Base-by-base conservation (phyloP, 2,888 invertebrate genomes). In the Portevinia maculata region DNA sequence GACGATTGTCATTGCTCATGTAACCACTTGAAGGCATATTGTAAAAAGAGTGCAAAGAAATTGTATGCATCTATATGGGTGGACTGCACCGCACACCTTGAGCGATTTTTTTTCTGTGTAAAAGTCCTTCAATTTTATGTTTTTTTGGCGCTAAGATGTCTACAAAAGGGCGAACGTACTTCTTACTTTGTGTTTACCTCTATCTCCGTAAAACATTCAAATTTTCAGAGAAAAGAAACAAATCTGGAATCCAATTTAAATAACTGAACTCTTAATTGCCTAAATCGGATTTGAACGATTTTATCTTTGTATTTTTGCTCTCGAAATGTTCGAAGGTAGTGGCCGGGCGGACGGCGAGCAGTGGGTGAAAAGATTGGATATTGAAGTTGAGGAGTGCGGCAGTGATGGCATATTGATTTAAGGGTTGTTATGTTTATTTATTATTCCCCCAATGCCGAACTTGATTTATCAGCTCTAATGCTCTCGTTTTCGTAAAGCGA, bases 181-280 rank as follows among this genome's bases (percentile, higher is more conserved):
- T 28, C 5, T 37, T 24, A 64, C 65, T 65, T 28, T n/a, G n/a
- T 59, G 34, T 53, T 52, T 65, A 44, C n/a, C 46, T 57, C 13
- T 19, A 11, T 41, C 30, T 17, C 15, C 32, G 46, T 65, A 73
- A 65, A 59, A 46, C 39, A 53, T 30, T 13, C 21, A 34, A 30
- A 34, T 62, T 28, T 48, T 32, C 17, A 41, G 17, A 15, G 24
- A 59, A 17, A 34, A 73, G 19, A 15, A 57, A 41, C n/a, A 15
- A 44, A 67, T 19, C 30, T n/a, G 50, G 59, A 76, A 81, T 83
- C 78, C 83, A 76, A 83, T 83, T 83, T 83, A 83, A 83, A 83
- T 83, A 83, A 83, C 71, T 83, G 71, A 81, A 78, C 78, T 83
- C 78, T 78, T 83, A 78, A 83, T 83, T 83, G 78, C 76, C 78